Conservation (phyloP, 1,140 invertebrate genomes). For the Drosophila rufa region DNA sequence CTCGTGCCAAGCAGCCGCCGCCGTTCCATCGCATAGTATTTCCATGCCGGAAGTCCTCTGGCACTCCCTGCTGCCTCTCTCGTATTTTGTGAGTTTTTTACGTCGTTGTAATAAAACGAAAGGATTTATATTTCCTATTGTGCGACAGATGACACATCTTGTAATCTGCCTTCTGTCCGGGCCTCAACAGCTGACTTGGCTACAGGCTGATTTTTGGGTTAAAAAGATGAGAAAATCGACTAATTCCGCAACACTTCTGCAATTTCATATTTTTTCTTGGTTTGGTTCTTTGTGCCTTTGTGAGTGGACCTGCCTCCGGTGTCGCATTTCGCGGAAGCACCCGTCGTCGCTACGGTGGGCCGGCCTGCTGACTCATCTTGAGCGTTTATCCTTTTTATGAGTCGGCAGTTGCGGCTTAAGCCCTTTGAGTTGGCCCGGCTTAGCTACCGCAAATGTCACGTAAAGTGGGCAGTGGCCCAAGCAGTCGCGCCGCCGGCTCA, state of each 20-base stretch:
- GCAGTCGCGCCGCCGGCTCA: conserved; percentile 43
- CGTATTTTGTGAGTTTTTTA: conserved; percentile 45
- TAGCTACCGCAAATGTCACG: conserved; percentile 78
- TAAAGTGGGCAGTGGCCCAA: conserved; percentile 70
- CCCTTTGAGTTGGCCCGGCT: conserved; percentile 57
- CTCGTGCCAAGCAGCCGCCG: conserved; percentile 61
- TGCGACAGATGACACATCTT: conserved; percentile 72
- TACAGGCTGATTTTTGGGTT: conserved; percentile 45
- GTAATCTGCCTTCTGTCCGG: conserved; percentile 52
- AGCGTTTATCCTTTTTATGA: conserved; percentile 78
- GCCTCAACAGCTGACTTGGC: conserved; percentile 67
- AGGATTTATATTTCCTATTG: conserved; percentile 84
- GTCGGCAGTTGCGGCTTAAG: conserved; percentile 65
- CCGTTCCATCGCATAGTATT: conserved; percentile 18
- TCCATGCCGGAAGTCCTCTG: conserved; percentile 65
- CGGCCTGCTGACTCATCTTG: conserved; percentile 72
- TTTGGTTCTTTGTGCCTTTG: conserved; percentile 17
- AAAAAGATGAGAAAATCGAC: conserved; percentile 53
- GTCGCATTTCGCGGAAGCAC: conserved; percentile 78
- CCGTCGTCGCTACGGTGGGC: conserved; percentile 43
- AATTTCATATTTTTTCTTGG: conserved; percentile 11
- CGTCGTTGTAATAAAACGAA: conserved; percentile 78
- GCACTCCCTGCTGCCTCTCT: conserved; percentile 26
- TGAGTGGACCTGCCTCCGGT: conserved; percentile 48
- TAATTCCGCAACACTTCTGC: conserved; percentile 65